Conservation (phyloP, 2,113 vertebrate species). For the Cathartes aura region DNA sequence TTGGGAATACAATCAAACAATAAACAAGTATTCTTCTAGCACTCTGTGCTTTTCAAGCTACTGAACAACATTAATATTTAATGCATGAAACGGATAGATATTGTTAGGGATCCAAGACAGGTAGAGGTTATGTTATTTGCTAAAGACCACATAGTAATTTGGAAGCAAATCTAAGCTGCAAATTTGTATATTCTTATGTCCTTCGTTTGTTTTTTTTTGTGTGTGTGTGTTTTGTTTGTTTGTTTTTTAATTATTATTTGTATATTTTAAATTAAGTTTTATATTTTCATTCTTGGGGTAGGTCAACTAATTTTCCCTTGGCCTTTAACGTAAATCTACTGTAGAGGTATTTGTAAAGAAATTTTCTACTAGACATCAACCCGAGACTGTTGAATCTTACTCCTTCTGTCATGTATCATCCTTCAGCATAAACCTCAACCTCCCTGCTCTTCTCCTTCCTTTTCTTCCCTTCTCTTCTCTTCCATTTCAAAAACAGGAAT, state of each 20-base stretch:
- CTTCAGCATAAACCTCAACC: not conserved
- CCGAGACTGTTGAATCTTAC: not conserved
- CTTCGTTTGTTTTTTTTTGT: not conserved
- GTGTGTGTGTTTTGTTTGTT: no score
- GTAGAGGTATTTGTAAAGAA: not conserved
- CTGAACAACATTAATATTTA: not conserved
- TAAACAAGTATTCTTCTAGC: not conserved
- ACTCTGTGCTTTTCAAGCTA: not conserved
- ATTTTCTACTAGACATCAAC: not conserved
- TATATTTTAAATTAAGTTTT: not conserved
- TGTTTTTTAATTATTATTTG: not conserved
- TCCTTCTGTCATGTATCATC: not conserved
- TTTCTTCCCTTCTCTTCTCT: not conserved
- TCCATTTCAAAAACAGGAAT: not conserved
- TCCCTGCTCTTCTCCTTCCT: not conserved
- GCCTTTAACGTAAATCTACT: not conserved
- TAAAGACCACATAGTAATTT: not conserved
- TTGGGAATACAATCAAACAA: not conserved
- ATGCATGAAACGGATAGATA: not conserved
- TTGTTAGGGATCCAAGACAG: not conserved
- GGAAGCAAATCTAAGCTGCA: not conserved
- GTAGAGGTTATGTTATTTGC: not conserved
- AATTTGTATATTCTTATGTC: not conserved
- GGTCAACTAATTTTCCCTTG: not conserved
- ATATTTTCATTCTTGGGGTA: not conserved